Evolutionary conservation across 2,888 invertebrate species (phyloP).

Genomic region (Pseudococcus viburni): DNA sequence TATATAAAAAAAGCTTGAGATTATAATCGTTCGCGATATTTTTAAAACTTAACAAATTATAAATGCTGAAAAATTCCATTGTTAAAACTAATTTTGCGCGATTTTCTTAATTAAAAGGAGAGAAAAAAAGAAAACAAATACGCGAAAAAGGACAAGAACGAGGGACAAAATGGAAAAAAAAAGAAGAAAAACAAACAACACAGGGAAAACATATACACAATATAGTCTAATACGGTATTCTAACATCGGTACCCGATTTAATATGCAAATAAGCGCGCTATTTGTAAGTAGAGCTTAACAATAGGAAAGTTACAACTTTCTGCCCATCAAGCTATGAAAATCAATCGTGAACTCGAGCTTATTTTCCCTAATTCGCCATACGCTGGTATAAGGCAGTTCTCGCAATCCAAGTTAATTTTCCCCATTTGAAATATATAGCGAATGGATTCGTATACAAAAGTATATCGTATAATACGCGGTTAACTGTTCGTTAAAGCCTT

Average conservation of each 20-base stretch:
- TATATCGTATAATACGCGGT: background rate
- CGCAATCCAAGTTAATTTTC: constrained; percentile 11
- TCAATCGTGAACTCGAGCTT: constrained; percentile 27
- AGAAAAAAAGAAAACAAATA: background rate
- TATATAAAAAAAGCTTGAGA: constrained; percentile 50
- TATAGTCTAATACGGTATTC: constrained; percentile 9
- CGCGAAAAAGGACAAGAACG: too few species aligned
- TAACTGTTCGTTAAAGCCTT: background rate
- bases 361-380: constrained; percentile 3
- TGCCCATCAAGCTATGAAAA: constrained; percentile 11
- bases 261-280: constrained; percentile 31
- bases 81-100: constrained; percentile 44
- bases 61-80: constrained; percentile 23
- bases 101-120: constrained; percentile 1
- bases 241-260: constrained; percentile 1
- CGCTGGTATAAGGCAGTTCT: background rate
- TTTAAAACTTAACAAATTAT: constrained; percentile 25
- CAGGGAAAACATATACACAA: constrained; percentile 16
- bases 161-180: background rate
- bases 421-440: background rate
- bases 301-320: constrained; percentile 15
- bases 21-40: constrained; percentile 50
- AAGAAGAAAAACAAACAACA: background rate
- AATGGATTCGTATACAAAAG: background rate
- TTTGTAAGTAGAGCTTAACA: constrained; percentile 31